phyloP scores from a whole-genome alignment of 30 jellyfish, hydroid and myxozoan genomes.

The Hydractinia echinata region DNA sequence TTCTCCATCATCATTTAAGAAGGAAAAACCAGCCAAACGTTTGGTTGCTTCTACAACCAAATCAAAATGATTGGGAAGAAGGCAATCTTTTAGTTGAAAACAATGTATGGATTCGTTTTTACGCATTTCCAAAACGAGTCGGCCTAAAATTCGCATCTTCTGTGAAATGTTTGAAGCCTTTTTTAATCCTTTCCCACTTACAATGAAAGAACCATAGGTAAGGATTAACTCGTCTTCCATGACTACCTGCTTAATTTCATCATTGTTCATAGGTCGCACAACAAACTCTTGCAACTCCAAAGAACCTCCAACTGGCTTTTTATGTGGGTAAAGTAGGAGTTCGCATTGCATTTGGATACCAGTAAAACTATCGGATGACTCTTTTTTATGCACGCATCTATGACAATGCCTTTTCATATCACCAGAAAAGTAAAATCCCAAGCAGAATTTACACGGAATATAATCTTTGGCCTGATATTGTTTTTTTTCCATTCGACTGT shows the following conservation, averaged over 20 bases:
- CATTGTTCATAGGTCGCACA: conserved; percentile 5
- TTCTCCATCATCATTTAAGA: conserved; percentile 4
- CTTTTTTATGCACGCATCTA: conserved; percentile 21
- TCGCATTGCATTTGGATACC: not conserved
- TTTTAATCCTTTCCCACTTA: not conserved
- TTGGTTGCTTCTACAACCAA: conserved; percentile 21
- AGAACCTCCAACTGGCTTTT: not conserved
- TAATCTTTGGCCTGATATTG: no score
- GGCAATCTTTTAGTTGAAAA: conserved; percentile 10
- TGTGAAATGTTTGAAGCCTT: not conserved
- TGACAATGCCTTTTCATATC: conserved; percentile 53
- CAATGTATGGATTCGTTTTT: not conserved
- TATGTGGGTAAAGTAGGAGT: not conserved
- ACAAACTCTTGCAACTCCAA: not conserved
- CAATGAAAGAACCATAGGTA: not conserved
- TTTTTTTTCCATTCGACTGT: no score
- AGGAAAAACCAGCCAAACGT: conserved; percentile 15
- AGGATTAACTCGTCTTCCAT: not conserved
- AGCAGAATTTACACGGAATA: conserved; percentile 39
- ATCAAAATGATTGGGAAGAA: conserved; percentile 23
- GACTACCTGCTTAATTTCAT: not conserved
- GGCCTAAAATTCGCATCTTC: not conserved
- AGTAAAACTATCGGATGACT: not conserved
- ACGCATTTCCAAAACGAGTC: not conserved
- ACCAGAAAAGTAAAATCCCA: conserved; percentile 31